Evolutionary conservation across 2,888 invertebrate genomes (phyloP).

Genomic region (Pseudococcus longispinus): DNA sequence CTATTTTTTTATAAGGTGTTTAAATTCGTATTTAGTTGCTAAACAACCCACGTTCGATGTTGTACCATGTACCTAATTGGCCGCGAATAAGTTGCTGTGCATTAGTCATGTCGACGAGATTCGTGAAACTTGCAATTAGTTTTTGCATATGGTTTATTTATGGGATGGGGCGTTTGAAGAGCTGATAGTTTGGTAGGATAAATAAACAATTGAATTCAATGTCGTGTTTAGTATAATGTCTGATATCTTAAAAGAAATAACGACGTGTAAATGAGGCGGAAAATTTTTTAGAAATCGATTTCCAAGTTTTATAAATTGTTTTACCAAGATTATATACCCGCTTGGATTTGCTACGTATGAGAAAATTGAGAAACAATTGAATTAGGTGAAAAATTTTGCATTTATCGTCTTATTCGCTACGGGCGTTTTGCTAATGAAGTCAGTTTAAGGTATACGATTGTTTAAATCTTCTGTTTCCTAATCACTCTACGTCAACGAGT

Average conservation of each 20-base stretch:
- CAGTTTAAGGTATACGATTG: not conserved
- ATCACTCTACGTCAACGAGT: not conserved
- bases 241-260: too few species aligned
- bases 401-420: not conserved
- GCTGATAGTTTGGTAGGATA: not conserved
- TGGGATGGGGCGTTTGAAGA: not conserved
- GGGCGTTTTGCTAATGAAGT: not conserved
- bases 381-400: not conserved
- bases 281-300: not conserved
- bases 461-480: not conserved
- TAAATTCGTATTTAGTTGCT: not conserved
- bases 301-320: not conserved
- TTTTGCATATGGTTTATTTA: not conserved
- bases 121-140: not conserved
- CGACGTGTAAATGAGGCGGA: too few species aligned
- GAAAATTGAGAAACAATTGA: not conserved
- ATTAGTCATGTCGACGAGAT: not conserved
- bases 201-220: not conserved
- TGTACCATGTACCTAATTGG: not conserved
- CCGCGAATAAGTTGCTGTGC: not conserved
- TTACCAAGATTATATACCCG: not conserved
- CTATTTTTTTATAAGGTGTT: not conserved
- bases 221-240: not conserved
- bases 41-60: not conserved
- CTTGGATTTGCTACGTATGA: not conserved